phyloP scores from a whole-genome alignment of 2,113 vertebrate species.

The Helogale parvula region DNA sequence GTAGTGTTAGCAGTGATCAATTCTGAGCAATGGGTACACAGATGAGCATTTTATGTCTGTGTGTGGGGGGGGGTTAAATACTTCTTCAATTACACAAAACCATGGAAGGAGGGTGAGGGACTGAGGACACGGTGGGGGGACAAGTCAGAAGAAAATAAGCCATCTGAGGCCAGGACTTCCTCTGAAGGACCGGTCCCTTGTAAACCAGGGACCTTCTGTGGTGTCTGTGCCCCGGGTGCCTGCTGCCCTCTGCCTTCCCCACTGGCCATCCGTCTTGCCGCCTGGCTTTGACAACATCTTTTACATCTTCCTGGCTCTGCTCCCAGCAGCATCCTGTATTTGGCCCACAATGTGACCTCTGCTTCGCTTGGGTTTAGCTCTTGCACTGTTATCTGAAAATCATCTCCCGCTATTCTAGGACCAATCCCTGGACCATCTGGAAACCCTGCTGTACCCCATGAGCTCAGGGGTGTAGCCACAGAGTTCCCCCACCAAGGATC shows the following conservation, averaged over 20 bases:
- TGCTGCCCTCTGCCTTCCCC: neutral
- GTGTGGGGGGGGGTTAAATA: neutral
- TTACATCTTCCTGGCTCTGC: neutral
- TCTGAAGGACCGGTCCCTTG: fast-evolving
- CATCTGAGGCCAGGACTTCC: too few species aligned
- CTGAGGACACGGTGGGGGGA: neutral
- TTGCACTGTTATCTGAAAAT: neutral
- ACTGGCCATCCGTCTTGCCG: fast-evolving
- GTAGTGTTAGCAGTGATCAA: neutral
- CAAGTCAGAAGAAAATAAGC: neutral
- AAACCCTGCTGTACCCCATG: fast-evolving
- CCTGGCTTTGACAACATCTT: neutral
- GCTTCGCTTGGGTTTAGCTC: neutral
- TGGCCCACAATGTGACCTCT: too few species aligned
- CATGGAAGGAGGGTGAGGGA: neutral
- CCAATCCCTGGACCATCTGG: neutral
- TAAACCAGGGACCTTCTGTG: neutral
- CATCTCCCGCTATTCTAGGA: fast-evolving
- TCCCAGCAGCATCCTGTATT: neutral
- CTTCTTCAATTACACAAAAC: neutral
- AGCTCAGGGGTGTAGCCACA: neutral
- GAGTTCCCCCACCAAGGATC: fast-evolving
- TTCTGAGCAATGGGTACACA: neutral
- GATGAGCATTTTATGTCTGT: neutral
- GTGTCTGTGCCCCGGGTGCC: fast-evolving